Base-by-base conservation (phyloP, 1,140 invertebrate genomes). In the Cryptotermes secundus region DNA sequence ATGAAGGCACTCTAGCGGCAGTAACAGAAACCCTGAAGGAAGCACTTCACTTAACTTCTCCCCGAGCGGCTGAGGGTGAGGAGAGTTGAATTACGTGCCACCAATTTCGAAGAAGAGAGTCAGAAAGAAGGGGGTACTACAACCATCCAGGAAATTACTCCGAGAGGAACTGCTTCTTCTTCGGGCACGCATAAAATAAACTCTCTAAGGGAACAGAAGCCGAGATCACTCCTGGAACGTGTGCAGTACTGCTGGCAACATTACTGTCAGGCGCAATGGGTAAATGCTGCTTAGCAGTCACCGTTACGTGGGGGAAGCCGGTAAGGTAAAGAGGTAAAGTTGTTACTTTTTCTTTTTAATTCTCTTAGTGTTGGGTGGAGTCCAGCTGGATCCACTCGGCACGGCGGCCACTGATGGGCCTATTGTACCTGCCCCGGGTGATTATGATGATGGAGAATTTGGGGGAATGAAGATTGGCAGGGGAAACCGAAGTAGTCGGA, bases 111-210 rank as follows among this genome's bases (percentile, higher is more conserved):
- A n/a, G 59, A 72, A 26, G 4, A 72, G 59, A 31, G 19, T 19
- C 14, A 12, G 45, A 22, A 19, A 22, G 45, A 49, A 4, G 22
- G n/a, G 59, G 59, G 26, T 72, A 26, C n/a, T 31, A 72, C 59
- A 26, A 72, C 16, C 59, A 72, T 72, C 26, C 59, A 72, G 59
- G 59, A 72, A 72, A 72, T 72, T 72, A 72, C 59, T n/a, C 59
- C 59, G 59, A 72, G 59, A 26, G 59, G 59, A 72, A 31, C n/a
- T 72, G 31, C 59, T n/a, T 72, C n/a, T n/a, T 72, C 59, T 6
- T 72, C 59, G 26, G 7, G 26, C 7, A 72, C 59, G 59, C 59
- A 31, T 59, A 59, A 59, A 72, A 72, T 31, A 31, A 31, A 72
- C n/a, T 72, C 26, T 22, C 16, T 19, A 59, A 14, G 53, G 24